phyloP scores from a whole-genome alignment of 2,113 vertebrate species.

The Aythya baeri region DNA sequence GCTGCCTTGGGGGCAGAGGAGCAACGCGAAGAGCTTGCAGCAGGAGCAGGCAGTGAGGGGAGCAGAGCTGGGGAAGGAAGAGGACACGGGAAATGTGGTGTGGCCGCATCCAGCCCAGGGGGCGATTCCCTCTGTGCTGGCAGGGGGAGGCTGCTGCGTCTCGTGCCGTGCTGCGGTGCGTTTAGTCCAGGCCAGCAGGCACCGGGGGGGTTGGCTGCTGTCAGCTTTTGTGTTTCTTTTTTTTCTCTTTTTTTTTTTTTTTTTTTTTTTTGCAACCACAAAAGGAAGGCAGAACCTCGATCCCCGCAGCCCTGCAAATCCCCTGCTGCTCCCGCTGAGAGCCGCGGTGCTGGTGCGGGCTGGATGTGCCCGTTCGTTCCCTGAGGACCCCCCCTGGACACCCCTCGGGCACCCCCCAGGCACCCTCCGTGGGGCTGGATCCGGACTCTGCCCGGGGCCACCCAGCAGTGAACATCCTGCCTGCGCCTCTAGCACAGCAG shows the following conservation, averaged over 20 bases:
- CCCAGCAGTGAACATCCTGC: neutral
- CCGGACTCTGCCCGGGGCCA: neutral
- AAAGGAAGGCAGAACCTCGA: neutral
- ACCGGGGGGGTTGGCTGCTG: neutral
- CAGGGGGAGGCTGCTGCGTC: neutral
- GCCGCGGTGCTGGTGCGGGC: fast-evolving
- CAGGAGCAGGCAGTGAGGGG: fast-evolving
- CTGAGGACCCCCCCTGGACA: too few relatives aligned
- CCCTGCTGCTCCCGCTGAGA: neutral
- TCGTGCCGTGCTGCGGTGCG: fast-evolving
- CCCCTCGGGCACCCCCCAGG: too few relatives aligned
- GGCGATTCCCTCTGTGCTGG: fast-evolving
- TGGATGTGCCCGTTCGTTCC: neutral
- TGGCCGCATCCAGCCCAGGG: fast-evolving
- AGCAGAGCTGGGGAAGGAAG: neutral
- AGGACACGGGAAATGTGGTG: fast-evolving
- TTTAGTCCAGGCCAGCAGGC: neutral
- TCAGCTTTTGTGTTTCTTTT: fast-evolving
- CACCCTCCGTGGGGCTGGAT: fast-evolving
- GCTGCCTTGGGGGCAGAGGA: fast-evolving
- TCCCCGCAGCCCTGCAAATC: neutral
- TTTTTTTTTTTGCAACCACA: neutral
- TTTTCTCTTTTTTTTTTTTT: neutral
- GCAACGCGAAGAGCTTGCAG: neutral
- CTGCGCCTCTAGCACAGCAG: fast-evolving